Percentiles rank a stretch among this genome's conserved stretches.
Conservation (phyloP, 2,888 invertebrate species). For the Mamestra brassicae region DNA sequence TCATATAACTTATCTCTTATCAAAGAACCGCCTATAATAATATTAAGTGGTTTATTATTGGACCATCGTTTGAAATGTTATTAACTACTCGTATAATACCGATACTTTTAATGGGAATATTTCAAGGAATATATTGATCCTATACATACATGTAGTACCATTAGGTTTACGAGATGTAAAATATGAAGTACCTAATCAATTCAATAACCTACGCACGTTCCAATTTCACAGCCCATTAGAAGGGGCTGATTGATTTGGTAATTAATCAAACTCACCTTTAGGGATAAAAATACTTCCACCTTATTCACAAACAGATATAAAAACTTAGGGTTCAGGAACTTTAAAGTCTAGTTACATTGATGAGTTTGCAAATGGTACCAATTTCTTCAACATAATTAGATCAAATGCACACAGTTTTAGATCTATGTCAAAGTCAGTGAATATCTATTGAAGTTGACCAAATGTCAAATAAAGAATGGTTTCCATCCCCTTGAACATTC, state of each 20-base stretch:
- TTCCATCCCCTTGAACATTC: neutral
- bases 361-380: neutral
- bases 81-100: constrained; percentile 1
- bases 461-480: neutral
- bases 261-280: constrained; percentile 16
- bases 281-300: neutral
- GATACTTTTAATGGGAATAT: constrained; percentile 11
- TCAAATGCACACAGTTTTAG: neutral
- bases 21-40: constrained; percentile 39
- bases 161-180: neutral
- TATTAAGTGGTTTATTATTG: constrained; percentile 40
- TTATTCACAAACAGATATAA: neutral
- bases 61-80: constrained; percentile 40
- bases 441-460: no score
- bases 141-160: neutral
- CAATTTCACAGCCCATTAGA: constrained; percentile 2
- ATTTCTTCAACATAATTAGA: neutral
- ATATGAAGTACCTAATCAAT: neutral
- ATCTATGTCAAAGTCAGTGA: neutral
- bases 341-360: no score
- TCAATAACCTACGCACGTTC: neutral
- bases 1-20: constrained; percentile 21
- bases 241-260: constrained; percentile 5
- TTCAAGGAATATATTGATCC: constrained; percentile 20
- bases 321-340: neutral